A percentile compares a stretch with the other conserved stretches of the same genome.
These are phyloP conservation scores for Ecdyonurus torrentis DNA, from an alignment of 2,888 invertebrate species.

Conservation along the genomic window DNA sequence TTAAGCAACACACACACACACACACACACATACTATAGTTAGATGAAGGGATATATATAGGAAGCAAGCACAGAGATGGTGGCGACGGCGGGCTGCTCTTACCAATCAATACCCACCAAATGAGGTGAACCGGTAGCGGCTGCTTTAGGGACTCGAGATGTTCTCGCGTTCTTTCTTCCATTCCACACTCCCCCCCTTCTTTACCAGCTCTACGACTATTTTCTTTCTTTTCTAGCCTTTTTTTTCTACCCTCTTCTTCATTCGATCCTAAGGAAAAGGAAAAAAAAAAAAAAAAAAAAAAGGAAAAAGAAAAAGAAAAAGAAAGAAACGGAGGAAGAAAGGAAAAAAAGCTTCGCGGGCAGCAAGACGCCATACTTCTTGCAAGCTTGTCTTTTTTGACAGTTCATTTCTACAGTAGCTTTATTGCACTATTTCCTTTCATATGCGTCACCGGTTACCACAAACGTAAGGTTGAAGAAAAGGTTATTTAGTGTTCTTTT, in stretches of 20 bases:
- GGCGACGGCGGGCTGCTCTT: background rate
- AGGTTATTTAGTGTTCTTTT: no score
- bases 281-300: background rate
- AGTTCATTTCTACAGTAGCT: background rate
- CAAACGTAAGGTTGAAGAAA: no score
- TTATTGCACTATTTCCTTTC: background rate
- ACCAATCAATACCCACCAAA: background rate
- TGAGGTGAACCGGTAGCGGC: background rate
- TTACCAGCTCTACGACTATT: background rate
- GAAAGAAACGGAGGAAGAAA: background rate
- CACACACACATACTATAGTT: no score
- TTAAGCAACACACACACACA: background rate
- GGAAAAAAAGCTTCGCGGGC: background rate
- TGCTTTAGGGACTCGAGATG: background rate
- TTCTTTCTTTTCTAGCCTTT: background rate
- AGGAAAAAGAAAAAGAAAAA: background rate
- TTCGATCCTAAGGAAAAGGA: background rate
- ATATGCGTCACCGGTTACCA: background rate
- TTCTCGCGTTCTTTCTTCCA: background rate
- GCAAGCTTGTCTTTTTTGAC: background rate
- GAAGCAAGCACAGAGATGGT: background rate
- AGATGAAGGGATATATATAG: no score
- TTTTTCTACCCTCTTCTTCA: background rate
- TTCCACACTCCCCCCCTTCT: background rate
- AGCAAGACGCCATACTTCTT: background rate